Base-by-base conservation (phyloP, 2,797 vertebrate genomes). In the Bucorvus abyssinicus region DNA sequence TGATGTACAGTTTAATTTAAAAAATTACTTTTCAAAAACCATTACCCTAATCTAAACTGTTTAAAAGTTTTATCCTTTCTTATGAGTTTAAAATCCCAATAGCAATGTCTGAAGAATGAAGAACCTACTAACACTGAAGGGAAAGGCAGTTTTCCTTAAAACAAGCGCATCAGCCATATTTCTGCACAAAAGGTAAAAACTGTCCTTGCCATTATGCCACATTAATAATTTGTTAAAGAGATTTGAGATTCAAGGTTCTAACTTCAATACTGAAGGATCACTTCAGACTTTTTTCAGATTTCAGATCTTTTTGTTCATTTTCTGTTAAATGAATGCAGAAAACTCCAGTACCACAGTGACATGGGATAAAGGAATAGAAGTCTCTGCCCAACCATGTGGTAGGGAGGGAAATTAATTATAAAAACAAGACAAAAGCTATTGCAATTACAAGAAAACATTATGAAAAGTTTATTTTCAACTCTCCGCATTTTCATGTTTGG, bases 401-500 rank as follows among this genome's bases (percentile, higher is more conserved):
- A 90, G 40, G 60, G 70, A 91, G 57, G 77, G 49, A 59, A 94
- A 24, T 23, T 49, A 22, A 64, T 19, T 21, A 90, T 11, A 81
- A 81, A 94, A 84, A 42, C 74, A 92, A 91, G 92, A 73, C 83
- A 88, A 93, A 59, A 91, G 83, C 89, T 94, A 95, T 49, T 87
- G 91, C 91, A 93, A 94, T 96, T 93, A 96, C 86, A 93, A 96
- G 83, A 92, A 91, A 94, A 94, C 34, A 84, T 93, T 87, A 85
- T 87, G 87, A 90, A 94, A 94, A 96, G 92, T 96, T 94, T 84
- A 75, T 94, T 93, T 93, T 95, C 94, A 95, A 95, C 83, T 85
- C 84, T 53, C 38, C 78, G 84, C 79, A 86, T 96, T 95, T 96
- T 97, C 93, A 92, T 83, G 89, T 90, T 94, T 89, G 84, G 90